Evolutionary conservation across 1,140 invertebrate species (phyloP), one percentile per base, ranked within the genome.

Genomic region (Neotoxoptera formosana): DNA sequence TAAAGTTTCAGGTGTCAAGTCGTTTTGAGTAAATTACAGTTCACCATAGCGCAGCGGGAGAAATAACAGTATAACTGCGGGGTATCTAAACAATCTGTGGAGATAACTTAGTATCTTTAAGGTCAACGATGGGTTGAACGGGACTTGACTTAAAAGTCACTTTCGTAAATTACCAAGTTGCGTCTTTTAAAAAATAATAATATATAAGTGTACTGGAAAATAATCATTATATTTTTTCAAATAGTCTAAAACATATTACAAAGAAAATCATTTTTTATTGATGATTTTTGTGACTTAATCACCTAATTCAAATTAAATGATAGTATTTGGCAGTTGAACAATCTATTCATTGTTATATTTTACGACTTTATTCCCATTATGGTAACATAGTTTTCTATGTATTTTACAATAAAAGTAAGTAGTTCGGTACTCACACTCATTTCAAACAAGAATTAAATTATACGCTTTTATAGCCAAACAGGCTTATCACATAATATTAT

Each of bases 51-150:
- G 21, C 91, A 93, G 81, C 91, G 23, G 91, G 91, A 93, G 81
- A 56, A 91, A 86, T 93, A 93, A 93, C 81, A 86, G 91, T 45
- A 45, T 67, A 86, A 93, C 91, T 53, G 91, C 91, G 91, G 91
- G 91, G 25, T 84, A 84, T 41, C 81, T 53, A 23, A 93, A 93
- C 81, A 56, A 93, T 93, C 48, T 83, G 81, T 45, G 81, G 81
- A 34, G n/a, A 92, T 60, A 45, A 76, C 60, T 91, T 48, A n/a
- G n/a, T 92, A 83, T 51, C 48, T 86, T 86, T 56, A 83, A 93
- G 81, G 81, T 86, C 81, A 93, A 93, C 91, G 47, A 92, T 53
- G 48, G 25, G 53, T 92, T 51, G 90, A 93, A 83, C 23, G 48
- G 36, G 36, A 93, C 11, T 93, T 56, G 30, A 93, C 47, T 92